A percentile compares a stretch with the other conserved stretches of the same genome.
phyloP scores from a whole-genome alignment of 2,113 vertebrate species.

The Spheniscus mendiculus region DNA sequence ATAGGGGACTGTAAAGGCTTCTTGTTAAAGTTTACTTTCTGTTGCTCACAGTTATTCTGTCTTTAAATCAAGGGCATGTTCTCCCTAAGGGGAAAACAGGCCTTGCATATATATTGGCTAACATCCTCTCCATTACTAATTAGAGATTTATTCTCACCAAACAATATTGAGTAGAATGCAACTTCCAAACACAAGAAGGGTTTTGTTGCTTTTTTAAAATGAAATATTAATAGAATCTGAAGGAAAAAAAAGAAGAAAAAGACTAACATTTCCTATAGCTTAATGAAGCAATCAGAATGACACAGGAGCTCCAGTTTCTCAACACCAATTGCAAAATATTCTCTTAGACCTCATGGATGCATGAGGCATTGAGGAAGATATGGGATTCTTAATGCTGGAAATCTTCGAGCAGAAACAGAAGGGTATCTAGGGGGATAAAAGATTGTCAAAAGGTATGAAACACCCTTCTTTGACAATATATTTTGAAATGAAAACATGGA shows the following conservation, averaged over 20 bases:
- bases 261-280: background rate
- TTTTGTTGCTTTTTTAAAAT: background rate
- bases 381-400: background rate
- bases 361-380: background rate
- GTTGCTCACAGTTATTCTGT: background rate
- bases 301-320: background rate
- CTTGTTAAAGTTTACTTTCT: slow-evolving; percentile 4
- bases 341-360: background rate
- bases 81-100: background rate
- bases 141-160: background rate
- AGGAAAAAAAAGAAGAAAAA: background rate
- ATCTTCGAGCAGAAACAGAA: background rate
- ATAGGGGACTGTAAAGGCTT: background rate
- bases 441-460: background rate
- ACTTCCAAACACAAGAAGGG: background rate
- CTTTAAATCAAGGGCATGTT: slow-evolving; percentile 20
- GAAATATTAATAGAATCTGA: background rate
- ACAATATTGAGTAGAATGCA: background rate
- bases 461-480: background rate
- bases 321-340: background rate
- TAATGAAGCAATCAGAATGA: background rate
- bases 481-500: background rate
- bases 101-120: background rate
- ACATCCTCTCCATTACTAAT: background rate
- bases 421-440: background rate